Evolutionary conservation across 2,113 vertebrate species (phyloP), one percentile per base, ranked within the genome.

Genomic region (Abramis brama): DNA sequence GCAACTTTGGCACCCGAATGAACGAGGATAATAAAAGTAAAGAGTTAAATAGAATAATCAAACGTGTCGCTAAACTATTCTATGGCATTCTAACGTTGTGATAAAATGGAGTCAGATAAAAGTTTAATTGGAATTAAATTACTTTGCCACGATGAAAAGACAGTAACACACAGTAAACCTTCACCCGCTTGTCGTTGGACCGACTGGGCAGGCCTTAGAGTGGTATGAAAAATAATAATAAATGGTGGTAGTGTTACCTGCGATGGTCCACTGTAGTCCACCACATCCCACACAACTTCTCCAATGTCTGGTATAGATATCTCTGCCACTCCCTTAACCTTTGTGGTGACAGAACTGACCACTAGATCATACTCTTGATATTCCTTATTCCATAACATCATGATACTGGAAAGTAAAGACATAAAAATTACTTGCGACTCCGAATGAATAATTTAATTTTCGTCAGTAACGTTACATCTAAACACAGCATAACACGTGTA

Each of bases 321-420:
- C 79, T 91, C 86, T 47, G 93, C 91, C 1, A 95, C 92, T 2
- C 96, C 94, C 81, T 96, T 96, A 83, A 96, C 92, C 85, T 88
- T 96, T 30, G 92, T 88, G 55, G 93, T 93, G 73, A 94, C 87
- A 0, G 95, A 96, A 88, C 95, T 96, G 79, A 91, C 94, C 6
- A 95, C 89, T 27, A 91, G 86, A 74, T 96, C 95, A 13, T 87
- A 93, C 87, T 94, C 89, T 90, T 95, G 93, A 70, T 93, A 94
- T 60, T 93, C 89, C 50, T 90, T 91, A 74, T 94, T 93, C 93
- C 88, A 79, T 17, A 95, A 0, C 89, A 93, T 75, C 82, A 91
- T 55, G 21, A 89, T 36, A 45, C 95, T 96, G 86, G 1, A 80
- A 62, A 60, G 43, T 45, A 87, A 60, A 75, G 27, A 50, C 27